phyloP scores from a whole-genome alignment of 1,140 invertebrate species.

The Drosophila bocqueti region DNA sequence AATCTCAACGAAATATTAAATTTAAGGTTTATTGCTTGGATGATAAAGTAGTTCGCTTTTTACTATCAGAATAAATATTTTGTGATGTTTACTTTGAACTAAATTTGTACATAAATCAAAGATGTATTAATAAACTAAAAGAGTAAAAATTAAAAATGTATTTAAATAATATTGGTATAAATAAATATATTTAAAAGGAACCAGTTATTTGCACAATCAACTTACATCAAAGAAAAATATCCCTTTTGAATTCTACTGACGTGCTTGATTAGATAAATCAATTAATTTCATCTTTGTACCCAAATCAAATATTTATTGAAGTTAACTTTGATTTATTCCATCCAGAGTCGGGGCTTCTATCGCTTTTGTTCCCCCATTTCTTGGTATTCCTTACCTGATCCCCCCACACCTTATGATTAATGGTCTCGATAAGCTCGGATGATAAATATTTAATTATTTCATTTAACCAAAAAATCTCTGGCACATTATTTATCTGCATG shows the following conservation, averaged over 20 bases:
- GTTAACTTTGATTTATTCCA: conserved; percentile 27
- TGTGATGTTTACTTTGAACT: background rate
- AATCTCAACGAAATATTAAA: too few relatives aligned
- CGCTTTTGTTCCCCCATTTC: conserved; percentile 9
- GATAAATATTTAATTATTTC: conserved; percentile 58
- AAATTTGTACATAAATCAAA: background rate
- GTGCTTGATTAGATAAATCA: conserved; percentile 10
- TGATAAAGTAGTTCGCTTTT: background rate
- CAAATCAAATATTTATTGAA: conserved; percentile 13
- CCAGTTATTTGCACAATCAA: background rate
- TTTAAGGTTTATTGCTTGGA: background rate
- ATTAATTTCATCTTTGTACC: conserved; percentile 3
- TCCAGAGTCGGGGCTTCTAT: background rate
- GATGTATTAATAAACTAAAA: background rate
- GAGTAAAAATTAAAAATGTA: background rate
- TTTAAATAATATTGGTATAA: background rate
- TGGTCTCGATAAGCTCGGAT: conserved; percentile 43
- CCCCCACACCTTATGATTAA: conserved; percentile 32
- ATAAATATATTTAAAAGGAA: background rate
- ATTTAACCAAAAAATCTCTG: conserved; percentile 36
- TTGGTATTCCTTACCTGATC: conserved; percentile 27
- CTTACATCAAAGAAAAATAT: background rate
- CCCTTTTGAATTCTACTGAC: background rate
- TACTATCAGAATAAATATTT: background rate
- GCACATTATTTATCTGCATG: conserved; percentile 51